Evolutionary conservation across 2,888 invertebrate genomes (phyloP), one percentile per base, ranked within the genome.

Genomic region (Cylloceria caligata): DNA sequence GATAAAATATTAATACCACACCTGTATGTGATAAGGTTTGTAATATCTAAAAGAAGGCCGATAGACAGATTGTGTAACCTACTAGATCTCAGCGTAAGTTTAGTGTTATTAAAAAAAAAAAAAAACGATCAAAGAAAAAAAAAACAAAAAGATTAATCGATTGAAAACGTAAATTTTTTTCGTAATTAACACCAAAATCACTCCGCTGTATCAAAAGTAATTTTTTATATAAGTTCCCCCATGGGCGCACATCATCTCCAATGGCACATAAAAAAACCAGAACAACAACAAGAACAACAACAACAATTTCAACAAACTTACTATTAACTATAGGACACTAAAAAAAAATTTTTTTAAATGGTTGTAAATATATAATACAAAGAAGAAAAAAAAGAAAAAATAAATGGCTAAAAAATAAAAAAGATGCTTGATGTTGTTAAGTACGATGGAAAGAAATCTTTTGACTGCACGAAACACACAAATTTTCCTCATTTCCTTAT

Each of bases 181-280:
- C 89, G 86, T 91, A 92, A 90, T 89, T 89, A 92, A 92, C 91
- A 92, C 91, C 92, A 91, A 92, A 91, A 90, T 89, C 89, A 91
- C 89, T 90, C 88, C 86, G 86, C 87, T 90, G 89, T 91, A 90
- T 90, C 87, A 89, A 91, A 90, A 88, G 82, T 90, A 90, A 91
- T 91, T 92, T 91, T 92, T 91, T 91, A 90, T 91, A 90, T 91
- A 89, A 92, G 91, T 91, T 90, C 87, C 78, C n/a, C 88, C 88
- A 90, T 88, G 88, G 88, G 88, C 91, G 91, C 92, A 91, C 92
- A 92, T 89, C 89, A 90, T 90, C 89, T 91, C 88, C 90, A 90
- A 91, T 88, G 89, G 90, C 91, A 92, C 90, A 91, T 86, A 85
- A 88, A 86, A 64, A 60, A 42, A 60, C 49, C 19, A 47, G 55